These are phyloP conservation scores for Sarcophaga caerulescens DNA, from an alignment of 2,888 invertebrate species.

Conservation along the genomic window DNA sequence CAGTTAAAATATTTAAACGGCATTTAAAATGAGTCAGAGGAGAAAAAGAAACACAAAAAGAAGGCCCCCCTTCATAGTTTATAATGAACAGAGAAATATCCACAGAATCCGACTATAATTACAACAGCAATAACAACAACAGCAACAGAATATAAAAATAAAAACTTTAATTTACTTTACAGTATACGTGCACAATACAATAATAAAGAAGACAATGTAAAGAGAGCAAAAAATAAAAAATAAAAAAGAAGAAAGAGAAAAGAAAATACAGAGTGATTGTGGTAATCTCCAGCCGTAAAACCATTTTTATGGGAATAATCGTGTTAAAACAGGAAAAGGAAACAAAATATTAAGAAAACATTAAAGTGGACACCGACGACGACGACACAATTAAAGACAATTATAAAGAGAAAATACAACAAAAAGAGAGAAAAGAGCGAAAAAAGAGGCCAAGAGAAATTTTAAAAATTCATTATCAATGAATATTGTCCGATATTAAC, in stretches of 20 bases:
- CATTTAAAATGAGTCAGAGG: conserved; percentile 2
- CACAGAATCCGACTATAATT: too few relatives aligned
- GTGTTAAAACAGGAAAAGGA: not conserved
- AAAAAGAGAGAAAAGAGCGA: not conserved
- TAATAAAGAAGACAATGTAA: conserved; percentile 11
- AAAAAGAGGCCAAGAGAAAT: not conserved
- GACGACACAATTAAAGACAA: not conserved
- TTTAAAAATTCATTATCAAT: not conserved
- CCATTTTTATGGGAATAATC: conserved; percentile 24
- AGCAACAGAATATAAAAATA: not conserved
- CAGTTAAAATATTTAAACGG: conserved; percentile 36
- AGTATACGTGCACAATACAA: not conserved
- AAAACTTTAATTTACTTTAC: conserved; percentile 28
- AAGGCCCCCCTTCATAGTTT: too few relatives aligned
- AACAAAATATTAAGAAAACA: not conserved
- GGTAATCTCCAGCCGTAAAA: conserved; percentile 30
- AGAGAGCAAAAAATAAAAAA: not conserved
- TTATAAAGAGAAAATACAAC: not conserved
- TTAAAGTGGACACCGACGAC: not conserved
- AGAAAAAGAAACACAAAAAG: not conserved
- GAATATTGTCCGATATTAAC: too few relatives aligned
- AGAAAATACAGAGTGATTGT: conserved; percentile 3
- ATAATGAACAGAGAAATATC: too few relatives aligned
- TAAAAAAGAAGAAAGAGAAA: conserved; percentile 17
- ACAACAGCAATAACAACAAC: not conserved